Evolutionary conservation across 1,140 invertebrate genomes (phyloP).

Genomic region (Antheraea pernyi): DNA sequence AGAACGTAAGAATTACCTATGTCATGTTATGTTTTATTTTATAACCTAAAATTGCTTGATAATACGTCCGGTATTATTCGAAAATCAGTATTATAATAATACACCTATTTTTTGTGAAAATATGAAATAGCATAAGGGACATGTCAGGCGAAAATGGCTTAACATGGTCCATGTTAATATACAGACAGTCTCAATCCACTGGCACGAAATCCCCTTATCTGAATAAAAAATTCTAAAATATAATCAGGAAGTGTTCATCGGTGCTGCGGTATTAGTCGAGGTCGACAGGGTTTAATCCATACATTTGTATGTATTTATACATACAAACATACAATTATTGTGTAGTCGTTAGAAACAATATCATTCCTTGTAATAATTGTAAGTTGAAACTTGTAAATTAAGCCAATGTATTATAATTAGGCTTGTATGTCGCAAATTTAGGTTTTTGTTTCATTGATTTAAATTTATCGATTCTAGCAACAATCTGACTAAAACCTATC

Average conservation of each 20-base stretch:
- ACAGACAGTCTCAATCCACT: not conserved
- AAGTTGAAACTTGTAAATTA: constrained; percentile 48
- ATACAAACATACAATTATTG: constrained; percentile 32
- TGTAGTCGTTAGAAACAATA: constrained; percentile 40
- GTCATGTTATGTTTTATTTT: too few relatives aligned
- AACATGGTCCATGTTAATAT: too few relatives aligned
- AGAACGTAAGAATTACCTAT: too few relatives aligned
- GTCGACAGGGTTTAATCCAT: constrained; percentile 55
- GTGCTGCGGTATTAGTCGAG: constrained; percentile 56
- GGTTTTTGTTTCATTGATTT: constrained; percentile 23
- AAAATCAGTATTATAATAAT: too few relatives aligned
- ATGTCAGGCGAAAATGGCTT: too few relatives aligned
- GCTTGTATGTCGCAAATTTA: constrained; percentile 40
- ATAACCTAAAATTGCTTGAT: too few relatives aligned
- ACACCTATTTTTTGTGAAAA: too few relatives aligned
- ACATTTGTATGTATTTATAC: constrained; percentile 54
- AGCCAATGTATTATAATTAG: constrained; percentile 38
- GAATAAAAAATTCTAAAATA: constrained; percentile 6
- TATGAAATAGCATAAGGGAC: too few relatives aligned
- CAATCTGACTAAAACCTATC: not conserved
- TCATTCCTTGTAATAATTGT: constrained; percentile 49
- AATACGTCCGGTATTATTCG: too few relatives aligned
- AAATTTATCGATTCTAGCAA: constrained; percentile 13
- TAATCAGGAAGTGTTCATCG: constrained; percentile 55
- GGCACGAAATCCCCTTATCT: not conserved